phyloP scores from a whole-genome alignment of 64 coral and sea anemone genomes.

The Montipora foliosa region DNA sequence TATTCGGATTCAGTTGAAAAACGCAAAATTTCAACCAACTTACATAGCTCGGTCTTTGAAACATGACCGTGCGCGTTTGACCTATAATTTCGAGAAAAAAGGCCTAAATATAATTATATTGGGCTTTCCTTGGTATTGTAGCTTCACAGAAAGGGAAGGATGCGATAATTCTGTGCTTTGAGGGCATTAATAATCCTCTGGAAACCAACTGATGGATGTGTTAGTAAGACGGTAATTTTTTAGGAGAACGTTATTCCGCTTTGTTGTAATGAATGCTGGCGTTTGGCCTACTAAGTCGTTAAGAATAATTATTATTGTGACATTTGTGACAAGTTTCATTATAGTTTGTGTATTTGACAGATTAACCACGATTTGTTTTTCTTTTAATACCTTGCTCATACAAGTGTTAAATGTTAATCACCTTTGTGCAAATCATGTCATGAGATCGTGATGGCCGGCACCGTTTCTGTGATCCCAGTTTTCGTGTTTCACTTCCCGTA shows the following conservation, averaged over 20 bases:
- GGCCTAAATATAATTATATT: too few relatives aligned
- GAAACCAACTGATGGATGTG: too few relatives aligned
- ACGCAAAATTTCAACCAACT: too few relatives aligned
- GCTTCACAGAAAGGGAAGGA: too few relatives aligned
- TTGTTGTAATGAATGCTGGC: not conserved
- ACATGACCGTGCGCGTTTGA: too few relatives aligned
- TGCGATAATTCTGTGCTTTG: too few relatives aligned
- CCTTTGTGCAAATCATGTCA: constrained; percentile 30
- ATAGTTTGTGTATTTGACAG: not conserved
- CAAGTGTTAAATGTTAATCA: constrained; percentile 46
- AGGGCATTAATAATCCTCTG: too few relatives aligned
- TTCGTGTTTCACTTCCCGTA: not conserved
- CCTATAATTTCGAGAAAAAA: too few relatives aligned
- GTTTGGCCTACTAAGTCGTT: not conserved
- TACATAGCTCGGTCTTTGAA: too few relatives aligned
- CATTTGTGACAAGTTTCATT: not conserved
- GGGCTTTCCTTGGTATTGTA: too few relatives aligned
- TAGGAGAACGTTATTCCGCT: not conserved
- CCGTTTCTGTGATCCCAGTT: not conserved
- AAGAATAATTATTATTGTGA: not conserved
- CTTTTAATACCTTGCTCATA: not conserved
- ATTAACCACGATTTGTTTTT: constrained; percentile 26
- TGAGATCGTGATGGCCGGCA: not conserved
- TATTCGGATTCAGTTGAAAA: too few relatives aligned
- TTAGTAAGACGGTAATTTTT: too few relatives aligned